Percentiles rank a stretch among this genome's conserved stretches.
Conservation (phyloP, 1,140 invertebrate genomes). For the Trichonephila clavipes region DNA sequence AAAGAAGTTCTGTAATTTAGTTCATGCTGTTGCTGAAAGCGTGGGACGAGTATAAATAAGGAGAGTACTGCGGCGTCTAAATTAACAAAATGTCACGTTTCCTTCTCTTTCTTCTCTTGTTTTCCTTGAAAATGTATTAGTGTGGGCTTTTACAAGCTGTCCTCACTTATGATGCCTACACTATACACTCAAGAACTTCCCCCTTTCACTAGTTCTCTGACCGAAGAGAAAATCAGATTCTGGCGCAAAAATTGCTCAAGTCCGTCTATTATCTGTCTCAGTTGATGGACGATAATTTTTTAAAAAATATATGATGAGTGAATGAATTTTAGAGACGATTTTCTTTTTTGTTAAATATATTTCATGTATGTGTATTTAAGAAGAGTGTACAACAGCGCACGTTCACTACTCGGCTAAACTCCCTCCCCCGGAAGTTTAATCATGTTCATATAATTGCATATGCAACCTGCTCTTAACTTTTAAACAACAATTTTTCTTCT, state of each 20-base stretch:
- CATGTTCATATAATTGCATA: neutral
- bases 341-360: neutral
- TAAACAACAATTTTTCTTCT: neutral
- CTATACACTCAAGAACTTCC: neutral
- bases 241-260: neutral
- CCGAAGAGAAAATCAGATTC: neutral
- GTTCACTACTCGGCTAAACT: neutral
- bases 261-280: neutral
- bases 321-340: neutral
- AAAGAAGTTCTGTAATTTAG: neutral
- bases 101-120: neutral
- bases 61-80: neutral
- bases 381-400: neutral
- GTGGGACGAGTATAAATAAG: neutral
- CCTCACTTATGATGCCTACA: neutral
- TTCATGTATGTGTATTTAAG: neutral
- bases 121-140: conserved; percentile 32
- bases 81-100: conserved; percentile 35
- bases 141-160: conserved; percentile 22
- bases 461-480: neutral
- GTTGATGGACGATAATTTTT: neutral
- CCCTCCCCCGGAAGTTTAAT: neutral
- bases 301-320: neutral
- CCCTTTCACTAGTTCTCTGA: neutral
- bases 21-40: neutral